phyloP scores from a whole-genome alignment of 2,888 invertebrate species.

The Lepidochrysops patricia region DNA sequence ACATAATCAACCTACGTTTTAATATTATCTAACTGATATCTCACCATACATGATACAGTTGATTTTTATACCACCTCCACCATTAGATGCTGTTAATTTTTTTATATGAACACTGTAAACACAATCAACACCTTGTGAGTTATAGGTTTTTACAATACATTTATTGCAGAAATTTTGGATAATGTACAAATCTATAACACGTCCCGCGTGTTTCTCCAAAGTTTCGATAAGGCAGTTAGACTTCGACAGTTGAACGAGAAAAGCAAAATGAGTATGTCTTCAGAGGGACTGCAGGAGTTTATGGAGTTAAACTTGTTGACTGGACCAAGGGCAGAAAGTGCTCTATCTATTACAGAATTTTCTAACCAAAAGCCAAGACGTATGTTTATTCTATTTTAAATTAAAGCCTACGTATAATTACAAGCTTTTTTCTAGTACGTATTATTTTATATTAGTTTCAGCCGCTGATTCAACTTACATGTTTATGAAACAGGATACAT shows the following conservation, averaged over 20 bases:
- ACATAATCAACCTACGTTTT: too few relatives aligned
- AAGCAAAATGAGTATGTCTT: constrained; percentile 41
- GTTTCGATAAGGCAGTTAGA: constrained; percentile 74
- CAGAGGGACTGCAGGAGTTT: constrained; percentile 52
- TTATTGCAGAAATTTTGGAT: constrained; percentile 73
- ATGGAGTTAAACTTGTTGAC: constrained; percentile 57
- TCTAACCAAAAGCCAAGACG: constrained; percentile 43
- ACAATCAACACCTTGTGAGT: too few relatives aligned
- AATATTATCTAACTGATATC: too few relatives aligned
- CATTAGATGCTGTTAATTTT: too few relatives aligned
- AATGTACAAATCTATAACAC: constrained; percentile 72
- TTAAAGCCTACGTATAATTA: background rate
- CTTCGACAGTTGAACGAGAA: constrained; percentile 55
- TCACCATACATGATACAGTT: too few relatives aligned
- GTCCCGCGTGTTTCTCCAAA: constrained; percentile 76
- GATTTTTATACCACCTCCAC: too few relatives aligned
- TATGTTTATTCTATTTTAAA: constrained; percentile 25
- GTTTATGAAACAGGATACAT: constrained; percentile 49
- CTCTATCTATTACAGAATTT: constrained; percentile 40
- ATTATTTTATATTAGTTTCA: constrained; percentile 35
- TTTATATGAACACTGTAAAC: too few relatives aligned
- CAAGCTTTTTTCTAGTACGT: background rate
- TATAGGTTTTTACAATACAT: too few relatives aligned
- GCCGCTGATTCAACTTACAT: constrained; percentile 52
- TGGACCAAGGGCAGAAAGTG: constrained; percentile 47